Evolutionary conservation across 2,888 invertebrate species (phyloP), one percentile per base, ranked within the genome.

Genomic region (Orthonevra nobilis): DNA sequence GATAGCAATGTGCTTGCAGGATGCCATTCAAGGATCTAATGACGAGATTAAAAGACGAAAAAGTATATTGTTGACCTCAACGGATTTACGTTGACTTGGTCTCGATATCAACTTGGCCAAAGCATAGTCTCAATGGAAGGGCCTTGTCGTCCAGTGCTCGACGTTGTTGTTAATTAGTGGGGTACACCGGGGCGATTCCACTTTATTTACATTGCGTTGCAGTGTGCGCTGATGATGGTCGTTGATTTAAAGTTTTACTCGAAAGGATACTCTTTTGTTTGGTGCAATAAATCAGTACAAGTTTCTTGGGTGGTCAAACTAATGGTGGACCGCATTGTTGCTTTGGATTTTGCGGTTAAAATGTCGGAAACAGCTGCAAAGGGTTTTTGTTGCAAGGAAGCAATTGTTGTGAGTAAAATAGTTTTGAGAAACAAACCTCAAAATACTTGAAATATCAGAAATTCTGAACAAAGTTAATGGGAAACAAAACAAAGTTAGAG

Each of bases 1-100:
- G 26, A 34, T 63, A n/a, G n/a, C n/a, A n/a, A n/a, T n/a, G n/a
- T 69, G 52, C 60, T 74, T 61, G 54, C 61, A 42, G 19, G 28
- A 50, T 52, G 28, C 34, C 14, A 19, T 58, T 15, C 44, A 54
- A 54, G 77, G 72, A 72, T 38, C 15, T 48, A 40, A 26, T 38
- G 40, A 56, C 23, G 20, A 17, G 38, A 68, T 30, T 32, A 40
- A 19, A 32, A 20, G 14, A 38, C 10, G 7, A 14, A 19, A 32
- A 15, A 19, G 15, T 34, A 28, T 20, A 54, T 70, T 52, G 61
- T 61, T 70, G 28, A 52, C 42, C 26, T 19, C 19, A 40, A 42
- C 10, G 23, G 20, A 20, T 20, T 52, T 32, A 9, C 32, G 32
- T 30, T 46, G 23, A 26, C 46, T 36, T 23, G 32, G 42, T n/a